These are phyloP conservation scores for Ceratosolen solmsi DNA, from an alignment of 1,140 invertebrate species.

Conservation along the genomic window DNA sequence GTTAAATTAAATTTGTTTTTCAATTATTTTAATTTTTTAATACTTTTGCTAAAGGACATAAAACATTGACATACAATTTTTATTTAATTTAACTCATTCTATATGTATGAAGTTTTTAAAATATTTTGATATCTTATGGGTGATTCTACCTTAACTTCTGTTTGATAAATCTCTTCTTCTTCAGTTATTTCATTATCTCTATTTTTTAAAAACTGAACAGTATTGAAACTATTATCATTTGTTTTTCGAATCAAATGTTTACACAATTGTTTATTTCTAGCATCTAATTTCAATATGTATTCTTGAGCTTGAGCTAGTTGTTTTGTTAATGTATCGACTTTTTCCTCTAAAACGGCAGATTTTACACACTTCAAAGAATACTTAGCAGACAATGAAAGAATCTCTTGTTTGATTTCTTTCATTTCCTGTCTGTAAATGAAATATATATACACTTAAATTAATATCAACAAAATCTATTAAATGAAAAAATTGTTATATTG, in stretches of 20 bases:
- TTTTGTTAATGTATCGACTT: constrained; percentile 83
- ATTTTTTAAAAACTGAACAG: constrained; percentile 65
- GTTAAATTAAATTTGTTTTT: too few relatives aligned
- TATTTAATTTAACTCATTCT: too few relatives aligned
- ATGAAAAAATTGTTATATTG: neutral
- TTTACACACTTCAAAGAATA: constrained; percentile 94
- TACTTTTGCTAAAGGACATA: too few relatives aligned
- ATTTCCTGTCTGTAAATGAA: constrained; percentile 81
- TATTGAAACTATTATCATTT: constrained; percentile 65
- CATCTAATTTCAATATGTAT: constrained; percentile 84
- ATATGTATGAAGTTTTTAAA: constrained; percentile 49
- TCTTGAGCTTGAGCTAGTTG: constrained; percentile 86
- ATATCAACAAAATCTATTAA: neutral
- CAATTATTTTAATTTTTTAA: too few relatives aligned
- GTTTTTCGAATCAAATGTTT: constrained; percentile 81
- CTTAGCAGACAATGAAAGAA: constrained; percentile 90
- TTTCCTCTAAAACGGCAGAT: constrained; percentile 88
- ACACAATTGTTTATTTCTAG: constrained; percentile 83
- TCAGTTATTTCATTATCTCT: constrained; percentile 69
- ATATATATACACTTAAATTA: neutral
- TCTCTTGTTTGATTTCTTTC: constrained; percentile 88
- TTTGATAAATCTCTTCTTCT: constrained; percentile 70
- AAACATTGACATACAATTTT: too few relatives aligned
- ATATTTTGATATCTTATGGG: too few relatives aligned
- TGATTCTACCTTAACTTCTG: constrained; percentile 69